These are phyloP conservation scores for Eriosoma lanigerum DNA, from an alignment of 1,140 invertebrate genomes.

Conservation along the genomic window DNA sequence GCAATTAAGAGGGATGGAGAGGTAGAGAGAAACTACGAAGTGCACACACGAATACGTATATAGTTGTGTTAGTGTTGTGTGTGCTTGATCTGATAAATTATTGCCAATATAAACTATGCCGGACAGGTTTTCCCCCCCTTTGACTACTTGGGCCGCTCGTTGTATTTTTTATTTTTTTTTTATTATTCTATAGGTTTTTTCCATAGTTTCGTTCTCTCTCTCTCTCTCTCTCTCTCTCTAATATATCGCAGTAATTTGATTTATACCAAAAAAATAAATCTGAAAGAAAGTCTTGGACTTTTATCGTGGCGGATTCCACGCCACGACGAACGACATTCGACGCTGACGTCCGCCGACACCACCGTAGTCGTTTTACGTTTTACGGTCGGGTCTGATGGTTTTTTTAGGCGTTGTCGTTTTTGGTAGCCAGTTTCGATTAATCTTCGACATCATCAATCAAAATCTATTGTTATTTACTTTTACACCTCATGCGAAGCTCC, in stretches of 20 bases:
- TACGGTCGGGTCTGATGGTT: slow-evolving; percentile 10
- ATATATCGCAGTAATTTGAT: slow-evolving; percentile 34
- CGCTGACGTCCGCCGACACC: too few relatives aligned
- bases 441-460: slow-evolving; percentile 52
- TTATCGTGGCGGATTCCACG: slow-evolving; percentile 7
- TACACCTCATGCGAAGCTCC: slow-evolving; percentile 46
- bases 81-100: slow-evolving; percentile 50
- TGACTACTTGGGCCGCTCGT: not conserved
- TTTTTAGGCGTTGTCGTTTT: slow-evolving; percentile 48
- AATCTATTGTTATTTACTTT: slow-evolving; percentile 52
- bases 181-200: not conserved
- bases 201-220: too few relatives aligned
- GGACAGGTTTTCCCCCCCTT: slow-evolving; percentile 13
- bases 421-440: slow-evolving; percentile 50
- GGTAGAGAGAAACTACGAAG: not conserved
- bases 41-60: not conserved
- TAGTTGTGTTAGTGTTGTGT: not conserved
- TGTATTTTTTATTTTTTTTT: slow-evolving; percentile 10
- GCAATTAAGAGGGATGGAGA: slow-evolving; percentile 45
- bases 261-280: slow-evolving; percentile 6
- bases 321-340: too few relatives aligned
- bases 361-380: not conserved
- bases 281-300: not conserved
- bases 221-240: not conserved
- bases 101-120: slow-evolving; percentile 39